Evolutionary conservation across 1,140 invertebrate genomes (phyloP), one percentile per base, ranked within the genome.

Genomic region (Diachasmimorpha longicaudata): DNA sequence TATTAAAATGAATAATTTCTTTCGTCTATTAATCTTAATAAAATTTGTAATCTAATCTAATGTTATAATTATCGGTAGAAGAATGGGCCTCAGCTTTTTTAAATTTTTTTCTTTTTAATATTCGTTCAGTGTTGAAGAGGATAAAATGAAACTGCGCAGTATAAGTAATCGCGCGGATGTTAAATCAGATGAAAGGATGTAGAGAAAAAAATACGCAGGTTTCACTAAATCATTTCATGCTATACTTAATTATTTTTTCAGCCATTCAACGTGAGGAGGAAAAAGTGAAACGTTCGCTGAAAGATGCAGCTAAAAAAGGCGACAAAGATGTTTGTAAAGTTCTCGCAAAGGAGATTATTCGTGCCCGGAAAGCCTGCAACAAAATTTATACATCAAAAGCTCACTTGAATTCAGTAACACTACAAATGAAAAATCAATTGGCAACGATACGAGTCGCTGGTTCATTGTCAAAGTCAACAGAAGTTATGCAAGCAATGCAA

Each of bases 351-450:
- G 98, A 99, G 90, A 93, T 99, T 42, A 91, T 99, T 37, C 90
- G 95, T 76, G 95, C 98, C 0, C 90, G 96, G 76, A 98, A 97
- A 89, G 94, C 97, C 0, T 93, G 97, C 25, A 94, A 92, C 80
- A 97, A 98, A 89, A 94, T 99, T 74, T 94, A 98, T 84, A 95
- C 96, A 0, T 96, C 96, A 0, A 99, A 99, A 89, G 97, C 98
- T n/a, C 98, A 99, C 81, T 89, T 99, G 4, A 99, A 98, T 87
- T 99, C 98, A 1, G 94, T 99, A 14, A 95, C 97, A 74, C 91
- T 99, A 89, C 96, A 97, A 89, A 99, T 99, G 97, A 98, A 99
- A 86, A 97, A 99, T 88, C 98, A 99, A 87, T 88, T 99, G 78
- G 96, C 97, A 4, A 96, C 95, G 16, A 90, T 99, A 71, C 92